Evolutionary conservation across 2,888 invertebrate genomes (phyloP), one percentile per base, ranked within the genome.

Genomic region (Nomada ruficornis): DNA sequence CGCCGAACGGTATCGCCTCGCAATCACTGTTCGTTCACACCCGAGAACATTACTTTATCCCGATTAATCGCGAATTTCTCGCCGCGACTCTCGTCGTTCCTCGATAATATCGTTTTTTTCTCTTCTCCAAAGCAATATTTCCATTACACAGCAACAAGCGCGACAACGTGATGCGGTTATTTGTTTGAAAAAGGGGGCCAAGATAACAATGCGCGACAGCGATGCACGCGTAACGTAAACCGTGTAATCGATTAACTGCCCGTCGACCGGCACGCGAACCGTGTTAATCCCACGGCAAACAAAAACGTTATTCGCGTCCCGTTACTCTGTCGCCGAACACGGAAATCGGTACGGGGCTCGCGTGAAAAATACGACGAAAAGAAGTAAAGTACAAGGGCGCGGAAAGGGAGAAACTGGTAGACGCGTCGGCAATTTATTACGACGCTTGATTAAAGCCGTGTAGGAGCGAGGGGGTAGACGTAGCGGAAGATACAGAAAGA

Each of bases 61-160:
- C 78, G 57, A 62, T 71, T 44, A 18, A 59, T 70, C 70, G 77
- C 85, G 80, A 85, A 83, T 86, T 83, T 85, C 86, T 86, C 80
- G 83, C 83, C 74, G 69, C 55, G 11, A 54, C 57, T 52, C 23
- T 23, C 47, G 44, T 47, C 52, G 18, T 42, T 55, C 36, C 42
- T 44, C 62, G 20, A 11, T 20, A 44, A 47, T 54, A 7, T 54
- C 54, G n/a, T 7, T 44, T 18, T 42, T 36, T 36, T 29, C 4
- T 23, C 26, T 57, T 15, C 26, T 26, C 15, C 0, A 36, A 26
- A 64, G 55, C 47, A 57, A 64, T 59, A 23, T n/a, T 23, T 13
- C 52, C 20, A 11, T 7, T 59, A n/a, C 42, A 15, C 2, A 64
- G 52, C 52, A 60, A 59, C 62, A 18, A 54, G 64, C 63, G 2